These are phyloP conservation scores for Ophiodon elongatus DNA, from an alignment of 2,113 vertebrate genomes.

Conservation along the genomic window DNA sequence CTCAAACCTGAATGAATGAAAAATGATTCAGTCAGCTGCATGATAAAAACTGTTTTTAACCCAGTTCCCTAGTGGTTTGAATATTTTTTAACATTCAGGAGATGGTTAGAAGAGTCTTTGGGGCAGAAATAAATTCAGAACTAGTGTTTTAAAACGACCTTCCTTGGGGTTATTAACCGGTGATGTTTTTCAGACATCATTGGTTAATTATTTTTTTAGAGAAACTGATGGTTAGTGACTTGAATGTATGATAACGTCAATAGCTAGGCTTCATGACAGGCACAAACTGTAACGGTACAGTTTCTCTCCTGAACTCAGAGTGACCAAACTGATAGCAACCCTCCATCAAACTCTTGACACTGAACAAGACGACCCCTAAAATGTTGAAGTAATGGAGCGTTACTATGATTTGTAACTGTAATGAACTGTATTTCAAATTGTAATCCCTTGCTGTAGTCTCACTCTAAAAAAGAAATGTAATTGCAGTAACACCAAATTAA, in stretches of 20 bases:
- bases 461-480: background rate
- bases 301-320: too few relatives aligned
- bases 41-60: background rate
- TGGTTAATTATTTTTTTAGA: background rate
- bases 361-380: background rate
- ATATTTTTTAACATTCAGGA: background rate
- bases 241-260: background rate
- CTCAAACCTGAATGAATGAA: background rate
- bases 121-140: background rate
- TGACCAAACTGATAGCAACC: too few relatives aligned
- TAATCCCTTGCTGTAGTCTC: background rate
- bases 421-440: background rate
- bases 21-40: background rate
- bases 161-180: background rate
- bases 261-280: background rate
- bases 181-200: background rate
- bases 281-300: background rate
- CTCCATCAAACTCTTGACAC: too few relatives aligned
- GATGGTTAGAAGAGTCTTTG: background rate
- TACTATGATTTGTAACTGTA: background rate
- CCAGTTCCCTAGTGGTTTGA: background rate
- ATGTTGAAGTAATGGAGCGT: background rate
- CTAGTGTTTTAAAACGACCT: background rate
- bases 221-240: background rate
- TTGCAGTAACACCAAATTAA: background rate